These are phyloP conservation scores for Pyrgus malvae DNA, from an alignment of 2,888 invertebrate species.

Conservation along the genomic window DNA sequence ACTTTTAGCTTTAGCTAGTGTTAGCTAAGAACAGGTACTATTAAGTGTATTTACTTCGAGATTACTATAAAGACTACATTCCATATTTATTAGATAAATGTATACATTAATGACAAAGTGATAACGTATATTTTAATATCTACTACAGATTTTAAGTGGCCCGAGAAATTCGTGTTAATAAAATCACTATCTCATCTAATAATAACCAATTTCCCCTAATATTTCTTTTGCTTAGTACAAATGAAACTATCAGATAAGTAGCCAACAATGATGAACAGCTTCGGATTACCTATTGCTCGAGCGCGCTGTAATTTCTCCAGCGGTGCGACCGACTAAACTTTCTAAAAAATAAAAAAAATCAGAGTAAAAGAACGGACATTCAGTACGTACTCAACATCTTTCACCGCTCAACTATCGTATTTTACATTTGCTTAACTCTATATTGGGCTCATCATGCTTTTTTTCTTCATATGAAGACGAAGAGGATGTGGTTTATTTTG, in stretches of 20 bases:
- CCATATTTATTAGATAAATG: conserved; percentile 47
- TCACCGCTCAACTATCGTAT: conserved; percentile 73
- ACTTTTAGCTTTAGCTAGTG: conserved; percentile 59
- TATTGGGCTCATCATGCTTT: conserved; percentile 46
- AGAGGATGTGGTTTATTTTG: conserved; percentile 12
- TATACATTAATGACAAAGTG: conserved; percentile 2
- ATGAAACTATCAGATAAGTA: conserved; percentile 59
- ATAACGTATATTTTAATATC: conserved; percentile 16
- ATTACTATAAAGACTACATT: conserved; percentile 56
- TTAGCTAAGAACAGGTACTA: conserved; percentile 66
- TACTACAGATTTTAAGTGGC: conserved; percentile 19
- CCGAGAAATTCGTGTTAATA: conserved; percentile 15
- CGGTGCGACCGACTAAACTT: conserved; percentile 74
- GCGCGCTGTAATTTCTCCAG: conserved; percentile 74
- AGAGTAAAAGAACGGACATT: conserved; percentile 74
- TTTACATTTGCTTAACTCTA: conserved; percentile 44
- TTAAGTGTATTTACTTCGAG: conserved; percentile 52
- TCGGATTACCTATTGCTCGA: conserved; percentile 63
- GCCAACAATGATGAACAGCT: conserved; percentile 65
- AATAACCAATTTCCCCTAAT: conserved; percentile 21
- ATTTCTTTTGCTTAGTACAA: conserved; percentile 27
- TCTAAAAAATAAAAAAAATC: conserved; percentile 76
- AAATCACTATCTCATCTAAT: conserved; percentile 21
- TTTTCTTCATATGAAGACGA: conserved; percentile 37
- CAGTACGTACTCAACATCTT: conserved; percentile 74